Evolutionary conservation across 2,888 invertebrate species (phyloP), one percentile per base, ranked within the genome.

Genomic region (Sericinus montela): DNA sequence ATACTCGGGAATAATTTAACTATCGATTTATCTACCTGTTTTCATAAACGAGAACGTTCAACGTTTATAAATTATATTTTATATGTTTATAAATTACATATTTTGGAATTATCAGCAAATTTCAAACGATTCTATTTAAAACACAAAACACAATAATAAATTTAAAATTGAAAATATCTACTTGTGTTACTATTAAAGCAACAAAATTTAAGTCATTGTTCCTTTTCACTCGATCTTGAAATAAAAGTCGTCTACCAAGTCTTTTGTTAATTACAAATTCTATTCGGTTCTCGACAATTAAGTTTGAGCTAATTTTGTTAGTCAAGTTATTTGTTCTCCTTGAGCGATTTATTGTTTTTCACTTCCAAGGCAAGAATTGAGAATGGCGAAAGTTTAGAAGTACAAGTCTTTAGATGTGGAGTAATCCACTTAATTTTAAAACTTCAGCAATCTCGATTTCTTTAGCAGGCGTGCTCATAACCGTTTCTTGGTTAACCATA

Each of bases 321-420:
- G 68, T 72, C 64, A 65, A 80, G 72, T 75, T 81, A 79, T 80
- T 80, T 80, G 80, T 78, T 81, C 73, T 68, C 67, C 68, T 67
- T 69, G 70, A 76, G 63, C 66, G 65, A 80, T 81, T 82, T 82
- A 81, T 80, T 74, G 71, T 75, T 69, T 60, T 72, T 67, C 65
- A 58, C 53, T 48, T 45, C 50, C 41, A 45, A 51, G 45, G 50
- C 50, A 51, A 60, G 63, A 65, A 65, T 64, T 61, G 66, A 64
- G 65, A 63, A 57, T 59, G 58, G 55, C 53, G 54, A 67, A 75
- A 77, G 72, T 79, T 75, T 57, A 63, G 62, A 75, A 74, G 76
- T 77, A 76, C 77, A 71, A n/a, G 66, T 62, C 71, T 65, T 73
- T 63, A 63, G 59, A 67, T 73, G 68, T 75, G 72, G 72, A 75